Evolutionary conservation across 2,113 vertebrate species (phyloP).

Genomic region (Lynx canadensis): DNA sequence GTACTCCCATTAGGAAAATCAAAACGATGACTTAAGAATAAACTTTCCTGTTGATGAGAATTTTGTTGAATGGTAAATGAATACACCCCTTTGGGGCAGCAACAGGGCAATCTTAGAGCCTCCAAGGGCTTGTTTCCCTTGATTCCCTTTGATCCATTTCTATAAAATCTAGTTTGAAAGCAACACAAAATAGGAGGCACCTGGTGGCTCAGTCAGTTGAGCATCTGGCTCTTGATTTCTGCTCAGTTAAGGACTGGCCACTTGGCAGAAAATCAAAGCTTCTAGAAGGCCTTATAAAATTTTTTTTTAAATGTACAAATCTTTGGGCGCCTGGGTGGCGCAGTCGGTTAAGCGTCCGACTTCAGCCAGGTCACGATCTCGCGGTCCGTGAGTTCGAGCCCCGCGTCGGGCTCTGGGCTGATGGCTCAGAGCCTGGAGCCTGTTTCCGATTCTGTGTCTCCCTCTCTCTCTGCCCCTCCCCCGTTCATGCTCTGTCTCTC

Average conservation of each 20-base stretch:
- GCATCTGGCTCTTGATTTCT: too few relatives aligned
- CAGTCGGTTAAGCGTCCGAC: too few relatives aligned
- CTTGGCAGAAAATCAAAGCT: slow-evolving; percentile 37
- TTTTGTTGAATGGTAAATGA: not conserved
- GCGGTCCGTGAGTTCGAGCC: too few relatives aligned
- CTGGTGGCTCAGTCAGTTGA: too few relatives aligned
- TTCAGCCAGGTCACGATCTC: too few relatives aligned
- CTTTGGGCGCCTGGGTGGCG: too few relatives aligned
- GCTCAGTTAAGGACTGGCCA: not conserved
- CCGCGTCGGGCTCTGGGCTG: too few relatives aligned
- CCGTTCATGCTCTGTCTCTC: too few relatives aligned
- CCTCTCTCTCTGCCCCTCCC: too few relatives aligned
- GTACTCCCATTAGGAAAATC: not conserved
- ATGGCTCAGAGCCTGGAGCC: too few relatives aligned
- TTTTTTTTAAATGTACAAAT: not conserved
- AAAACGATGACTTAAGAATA: not conserved
- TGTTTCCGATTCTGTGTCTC: too few relatives aligned
- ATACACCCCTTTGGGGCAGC: not conserved
- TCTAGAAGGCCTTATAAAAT: not conserved
- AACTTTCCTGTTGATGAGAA: not conserved
- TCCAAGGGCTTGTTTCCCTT: not conserved
- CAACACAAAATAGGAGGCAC: not conserved
- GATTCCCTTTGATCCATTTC: not conserved
- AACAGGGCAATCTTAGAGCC: not conserved
- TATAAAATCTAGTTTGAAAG: slow-evolving; percentile 27